Conservation (phyloP, 2,888 invertebrate species). For the Linnaemya vulpina region DNA sequence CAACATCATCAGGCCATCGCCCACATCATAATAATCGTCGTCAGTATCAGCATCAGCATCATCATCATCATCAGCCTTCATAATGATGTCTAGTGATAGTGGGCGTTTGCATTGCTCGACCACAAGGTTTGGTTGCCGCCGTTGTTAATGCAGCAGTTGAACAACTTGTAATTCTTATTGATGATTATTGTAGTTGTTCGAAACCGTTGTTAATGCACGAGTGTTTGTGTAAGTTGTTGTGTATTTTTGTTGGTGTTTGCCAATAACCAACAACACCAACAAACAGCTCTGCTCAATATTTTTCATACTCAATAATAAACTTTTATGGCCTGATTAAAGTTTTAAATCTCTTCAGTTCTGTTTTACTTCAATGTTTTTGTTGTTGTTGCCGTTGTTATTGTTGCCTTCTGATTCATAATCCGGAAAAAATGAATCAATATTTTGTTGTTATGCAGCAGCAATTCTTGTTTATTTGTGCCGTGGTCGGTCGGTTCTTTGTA, state of each 20-base stretch:
- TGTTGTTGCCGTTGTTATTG: not conserved
- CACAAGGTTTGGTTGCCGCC: constrained; percentile 70
- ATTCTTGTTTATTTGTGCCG: constrained; percentile 45
- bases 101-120: constrained; percentile 68
- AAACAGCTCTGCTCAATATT: constrained; percentile 3
- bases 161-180: constrained; percentile 82
- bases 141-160: constrained; percentile 73
- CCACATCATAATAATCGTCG: too few species aligned
- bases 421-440: constrained; percentile 18
- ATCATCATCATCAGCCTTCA: constrained; percentile 7
- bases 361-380: too few species aligned
- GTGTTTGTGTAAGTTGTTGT: constrained; percentile 26
- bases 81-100: constrained; percentile 62
- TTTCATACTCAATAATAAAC: constrained; percentile 49
- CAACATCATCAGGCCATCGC: constrained; percentile 4
- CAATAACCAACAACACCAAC: constrained; percentile 40
- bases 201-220: not conserved
- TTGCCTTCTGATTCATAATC: constrained; percentile 42
- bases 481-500: constrained; percentile 49
- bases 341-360: constrained; percentile 47
- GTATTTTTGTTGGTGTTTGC: constrained; percentile 17
- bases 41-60: constrained; percentile 34
- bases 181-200: constrained; percentile 72
- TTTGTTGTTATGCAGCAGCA: constrained; percentile 10
- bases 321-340: constrained; percentile 55